Base-by-base conservation (phyloP, 2,797 vertebrate species). In the Sebastes umbrosus region DNA sequence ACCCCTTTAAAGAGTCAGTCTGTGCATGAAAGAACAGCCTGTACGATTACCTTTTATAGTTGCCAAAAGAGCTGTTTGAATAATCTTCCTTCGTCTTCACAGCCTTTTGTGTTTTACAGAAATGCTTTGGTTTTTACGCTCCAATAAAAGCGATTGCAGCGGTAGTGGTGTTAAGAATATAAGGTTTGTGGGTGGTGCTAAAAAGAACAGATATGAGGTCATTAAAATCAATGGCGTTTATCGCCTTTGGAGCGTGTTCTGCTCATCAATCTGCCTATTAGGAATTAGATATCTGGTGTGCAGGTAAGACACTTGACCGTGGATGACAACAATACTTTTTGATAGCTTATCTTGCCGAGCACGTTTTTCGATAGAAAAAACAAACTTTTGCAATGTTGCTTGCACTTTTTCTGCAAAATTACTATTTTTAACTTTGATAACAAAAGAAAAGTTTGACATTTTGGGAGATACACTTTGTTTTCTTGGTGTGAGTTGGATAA, bases 141-240 rank as follows among this genome's bases (percentile, higher is more conserved):
- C 18, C 68, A 69, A 55, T 78, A 24, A 87, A 83, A 80, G 24
- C 22, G 1, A 67, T 18, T 36, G 73, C 8, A 57, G 18, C 24
- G 8, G 22, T 16, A 34, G 54, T 2, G 2, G 13, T 18, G 31
- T 18, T 31, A 65, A 75, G 43, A 67, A 70, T 36, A 59, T 27
- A 20, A 74, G 13, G 34, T 73, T 62, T 83, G 69, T 70, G n/a
- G 75, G 57, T 59, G 64, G 46, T 75, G 55, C 65, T 73, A 34
- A 43, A 43, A 75, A 39, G 13, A 74, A 57, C 32, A 10, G 39
- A 2, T 59, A 67, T 20, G 5, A 18, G 46, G 43, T 76, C 8
- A 57, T 80, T 78, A 68, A 82, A 81, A 70, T 79, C 31, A 64
- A 69, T 63, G 25, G 18, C 14, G 39, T 71, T 69, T 72, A 58